These are phyloP conservation scores for Aphaenogaster floridana DNA, from an alignment of 1,140 invertebrate species.

Conservation along the genomic window DNA sequence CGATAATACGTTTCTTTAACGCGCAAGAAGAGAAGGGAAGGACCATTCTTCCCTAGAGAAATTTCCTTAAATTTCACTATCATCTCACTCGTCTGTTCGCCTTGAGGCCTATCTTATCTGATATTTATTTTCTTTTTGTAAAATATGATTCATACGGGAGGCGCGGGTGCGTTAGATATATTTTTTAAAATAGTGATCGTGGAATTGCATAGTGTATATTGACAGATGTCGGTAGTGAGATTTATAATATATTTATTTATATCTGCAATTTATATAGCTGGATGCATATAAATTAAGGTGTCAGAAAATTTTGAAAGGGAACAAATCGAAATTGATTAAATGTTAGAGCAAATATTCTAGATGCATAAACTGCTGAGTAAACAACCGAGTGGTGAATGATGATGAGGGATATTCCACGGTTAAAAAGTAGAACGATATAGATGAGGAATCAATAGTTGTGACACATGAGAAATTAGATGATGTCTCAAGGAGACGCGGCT, in stretches of 20 bases:
- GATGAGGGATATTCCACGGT: not conserved
- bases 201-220: not conserved
- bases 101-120: not conserved
- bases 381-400: not conserved
- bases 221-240: not conserved
- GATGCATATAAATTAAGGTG: not conserved
- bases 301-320: not conserved
- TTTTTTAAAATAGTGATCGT: not conserved
- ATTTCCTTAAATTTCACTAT: conserved; percentile 5
- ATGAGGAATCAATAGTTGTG: not conserved
- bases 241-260: conserved; percentile 2
- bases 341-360: conserved; percentile 15
- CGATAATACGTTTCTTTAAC: not conserved
- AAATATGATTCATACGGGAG: not conserved
- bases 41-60: not conserved
- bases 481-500: not conserved
- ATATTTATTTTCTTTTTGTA: not conserved
- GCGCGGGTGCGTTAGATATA: not conserved
- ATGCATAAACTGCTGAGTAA: not conserved
- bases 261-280: not conserved
- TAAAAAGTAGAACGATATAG: not conserved
- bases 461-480: not conserved
- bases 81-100: not conserved
- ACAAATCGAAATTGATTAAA: conserved; percentile 23
- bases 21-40: not conserved